Percentiles rank a stretch among this genome's conserved stretches.
Evolutionary conservation across 2,797 vertebrate genomes (phyloP).

Genomic region (Galagoides demidoff): DNA sequence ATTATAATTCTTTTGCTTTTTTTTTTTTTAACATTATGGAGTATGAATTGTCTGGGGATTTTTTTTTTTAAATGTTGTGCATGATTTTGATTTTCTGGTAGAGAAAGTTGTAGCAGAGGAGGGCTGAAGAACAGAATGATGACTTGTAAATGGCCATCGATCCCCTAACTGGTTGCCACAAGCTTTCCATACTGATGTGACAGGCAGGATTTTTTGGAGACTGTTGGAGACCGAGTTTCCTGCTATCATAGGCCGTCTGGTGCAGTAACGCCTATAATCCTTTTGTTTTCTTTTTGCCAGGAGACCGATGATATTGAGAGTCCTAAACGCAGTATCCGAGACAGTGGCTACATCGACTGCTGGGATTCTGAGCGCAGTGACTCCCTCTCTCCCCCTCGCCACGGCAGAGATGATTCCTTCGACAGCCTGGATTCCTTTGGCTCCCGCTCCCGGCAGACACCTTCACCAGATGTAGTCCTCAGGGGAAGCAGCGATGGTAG

Average conservation of each 20-base stretch:
- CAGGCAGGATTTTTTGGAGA: neutral
- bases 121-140: neutral
- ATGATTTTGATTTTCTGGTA: constrained; percentile 50
- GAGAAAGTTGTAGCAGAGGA: neutral
- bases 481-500: constrained; percentile 96
- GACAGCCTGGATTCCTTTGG: constrained; percentile 99
- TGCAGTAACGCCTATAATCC: constrained; percentile 17
- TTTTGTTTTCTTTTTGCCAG: constrained; percentile 83
- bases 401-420: constrained; percentile 97
- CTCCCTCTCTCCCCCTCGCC: constrained; percentile 96
- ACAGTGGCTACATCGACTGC: constrained; percentile 98
- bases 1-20: constrained; percentile 20
- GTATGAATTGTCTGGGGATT: neutral
- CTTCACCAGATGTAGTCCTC: constrained; percentile 96
- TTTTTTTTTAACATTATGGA: neutral
- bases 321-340: constrained; percentile 95
- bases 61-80: neutral
- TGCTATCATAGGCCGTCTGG: neutral
- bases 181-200: neutral
- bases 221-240: neutral
- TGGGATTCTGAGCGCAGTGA: constrained; percentile 99
- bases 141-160: neutral
- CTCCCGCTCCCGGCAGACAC: constrained; percentile 96
- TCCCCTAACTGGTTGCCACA: neutral
- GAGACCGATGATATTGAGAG: constrained; percentile 95